These are phyloP conservation scores for Zaprionus gabonicus DNA, from an alignment of 1,140 invertebrate genomes.

Conservation along the genomic window DNA sequence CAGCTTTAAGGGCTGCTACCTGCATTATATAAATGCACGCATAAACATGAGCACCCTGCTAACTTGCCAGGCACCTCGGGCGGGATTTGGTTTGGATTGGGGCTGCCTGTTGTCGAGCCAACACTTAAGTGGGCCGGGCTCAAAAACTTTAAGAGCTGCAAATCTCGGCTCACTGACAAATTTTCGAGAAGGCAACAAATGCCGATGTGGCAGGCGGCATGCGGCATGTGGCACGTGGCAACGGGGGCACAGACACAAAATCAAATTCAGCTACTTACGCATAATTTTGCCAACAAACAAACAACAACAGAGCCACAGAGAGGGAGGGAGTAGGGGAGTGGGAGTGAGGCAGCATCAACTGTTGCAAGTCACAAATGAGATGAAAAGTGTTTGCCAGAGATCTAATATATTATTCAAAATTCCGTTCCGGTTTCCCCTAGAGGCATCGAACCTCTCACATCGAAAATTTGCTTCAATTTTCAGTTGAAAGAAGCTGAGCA, in stretches of 20 bases:
- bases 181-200: background rate
- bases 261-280: conserved; percentile 46
- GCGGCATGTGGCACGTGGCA: background rate
- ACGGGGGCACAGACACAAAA: conserved; percentile 16
- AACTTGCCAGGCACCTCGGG: background rate
- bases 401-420: conserved; percentile 53
- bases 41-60: background rate
- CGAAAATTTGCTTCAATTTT: conserved; percentile 9
- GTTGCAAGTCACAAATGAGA: conserved; percentile 29
- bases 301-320: conserved; percentile 14
- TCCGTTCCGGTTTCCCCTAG: conserved; percentile 18
- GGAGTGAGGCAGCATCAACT: background rate
- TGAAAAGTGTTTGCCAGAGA: conserved; percentile 34
- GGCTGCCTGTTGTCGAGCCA: background rate
- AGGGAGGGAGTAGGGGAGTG: background rate
- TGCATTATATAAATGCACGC: conserved; percentile 6
- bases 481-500: conserved; percentile 28
- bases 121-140: background rate
- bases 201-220: background rate
- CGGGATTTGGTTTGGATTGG: background rate
- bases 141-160: conserved; percentile 1
- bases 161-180: conserved; percentile 4
- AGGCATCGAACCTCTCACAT: background rate
- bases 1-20: no score
- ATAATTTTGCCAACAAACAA: conserved; percentile 42